These are phyloP conservation scores for Sceloporus tristichus DNA, from an alignment of 2,113 vertebrate species.

Conservation along the genomic window DNA sequence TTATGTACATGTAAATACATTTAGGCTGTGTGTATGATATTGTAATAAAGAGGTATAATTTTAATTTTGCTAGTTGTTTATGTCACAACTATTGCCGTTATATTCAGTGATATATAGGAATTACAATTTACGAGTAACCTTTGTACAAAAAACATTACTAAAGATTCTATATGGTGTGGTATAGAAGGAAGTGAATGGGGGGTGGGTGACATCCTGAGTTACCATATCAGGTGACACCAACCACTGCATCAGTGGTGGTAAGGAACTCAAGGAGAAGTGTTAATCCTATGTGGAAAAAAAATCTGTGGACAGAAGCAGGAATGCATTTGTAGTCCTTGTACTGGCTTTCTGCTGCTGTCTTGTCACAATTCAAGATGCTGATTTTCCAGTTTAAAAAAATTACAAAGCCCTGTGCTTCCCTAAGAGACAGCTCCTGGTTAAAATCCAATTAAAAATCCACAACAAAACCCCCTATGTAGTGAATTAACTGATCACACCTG, in stretches of 20 bases:
- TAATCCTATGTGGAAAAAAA: not conserved
- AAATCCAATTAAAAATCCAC: not conserved
- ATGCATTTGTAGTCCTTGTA: not conserved
- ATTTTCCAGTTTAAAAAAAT: not conserved
- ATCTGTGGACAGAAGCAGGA: not conserved
- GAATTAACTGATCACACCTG: slow-evolving; percentile 24
- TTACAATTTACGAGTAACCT: too few species aligned
- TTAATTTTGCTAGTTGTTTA: too few species aligned
- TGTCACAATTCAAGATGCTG: not conserved
- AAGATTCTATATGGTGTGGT: too few species aligned
- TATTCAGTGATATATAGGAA: too few species aligned
- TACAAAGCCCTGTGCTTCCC: not conserved
- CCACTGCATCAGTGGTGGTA: not conserved
- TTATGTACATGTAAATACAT: too few species aligned
- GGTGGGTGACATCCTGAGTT: too few species aligned
- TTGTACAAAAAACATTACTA: too few species aligned
- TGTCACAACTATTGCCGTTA: too few species aligned
- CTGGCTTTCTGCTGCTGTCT: not conserved
- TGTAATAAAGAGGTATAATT: too few species aligned
- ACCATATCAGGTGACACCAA: too few species aligned
- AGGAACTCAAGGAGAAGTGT: not conserved
- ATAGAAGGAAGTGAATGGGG: too few species aligned
- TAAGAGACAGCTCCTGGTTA: not conserved
- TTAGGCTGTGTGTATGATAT: too few species aligned
- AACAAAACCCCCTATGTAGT: not conserved